phyloP scores from a whole-genome alignment of 37 sponge, comb jelly and placozoan species.

The Eunapius fragilis region DNA sequence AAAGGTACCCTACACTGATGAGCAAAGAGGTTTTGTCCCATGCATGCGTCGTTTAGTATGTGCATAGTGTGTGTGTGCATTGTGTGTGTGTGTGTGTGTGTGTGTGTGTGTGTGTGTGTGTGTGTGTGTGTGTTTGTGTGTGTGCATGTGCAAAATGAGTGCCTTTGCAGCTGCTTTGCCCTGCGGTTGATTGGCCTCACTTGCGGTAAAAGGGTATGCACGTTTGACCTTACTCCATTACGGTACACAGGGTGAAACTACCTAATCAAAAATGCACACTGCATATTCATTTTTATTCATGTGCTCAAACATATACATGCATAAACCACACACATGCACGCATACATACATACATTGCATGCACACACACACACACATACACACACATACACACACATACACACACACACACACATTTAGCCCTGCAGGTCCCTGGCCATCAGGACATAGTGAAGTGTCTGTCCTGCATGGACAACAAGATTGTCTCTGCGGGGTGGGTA shows the following conservation, averaged over 20 bases:
- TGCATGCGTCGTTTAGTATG: conserved; percentile 7
- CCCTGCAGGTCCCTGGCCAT: conserved; percentile 16
- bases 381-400: too few relatives aligned
- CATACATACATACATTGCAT: too few relatives aligned
- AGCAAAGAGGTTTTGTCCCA: too few relatives aligned
- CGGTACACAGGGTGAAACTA: too few relatives aligned
- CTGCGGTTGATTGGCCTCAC: too few relatives aligned
- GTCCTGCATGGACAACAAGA: conserved; percentile 25
- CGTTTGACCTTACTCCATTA: too few relatives aligned
- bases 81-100: conserved; percentile 43
- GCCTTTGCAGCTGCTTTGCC: conserved; percentile 10
- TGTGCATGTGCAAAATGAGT: conserved; percentile 41
- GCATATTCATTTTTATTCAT: too few relatives aligned
- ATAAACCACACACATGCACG: too few relatives aligned
- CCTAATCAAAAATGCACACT: too few relatives aligned
- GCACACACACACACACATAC: too few relatives aligned
- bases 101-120: conserved; percentile 17
- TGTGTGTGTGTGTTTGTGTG: conserved; percentile 43
- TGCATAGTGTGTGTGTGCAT: neutral
- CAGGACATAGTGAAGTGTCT: conserved; percentile 51
- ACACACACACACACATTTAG: conserved; percentile 2
- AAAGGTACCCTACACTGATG: conserved; percentile 15
- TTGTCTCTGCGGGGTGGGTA: conserved; percentile 51
- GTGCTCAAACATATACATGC: neutral
- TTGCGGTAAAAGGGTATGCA: too few relatives aligned